A percentile compares a stretch with the other conserved stretches of the same genome.
Evolutionary conservation across 2,113 vertebrate species (phyloP).

Genomic region (Numida meleagris): DNA sequence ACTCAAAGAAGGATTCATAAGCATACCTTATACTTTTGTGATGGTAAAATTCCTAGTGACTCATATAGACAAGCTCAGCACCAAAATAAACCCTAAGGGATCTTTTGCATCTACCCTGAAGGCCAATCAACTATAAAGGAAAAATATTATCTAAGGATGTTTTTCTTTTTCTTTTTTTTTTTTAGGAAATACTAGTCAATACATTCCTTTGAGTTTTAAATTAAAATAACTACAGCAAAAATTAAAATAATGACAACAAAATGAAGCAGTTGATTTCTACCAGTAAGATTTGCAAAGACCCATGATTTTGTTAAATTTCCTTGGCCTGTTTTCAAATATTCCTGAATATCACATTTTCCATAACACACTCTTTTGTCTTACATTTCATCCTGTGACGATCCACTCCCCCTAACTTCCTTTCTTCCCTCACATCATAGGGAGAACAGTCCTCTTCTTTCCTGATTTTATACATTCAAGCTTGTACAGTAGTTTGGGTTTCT

Average conservation of each 20-base stretch:
- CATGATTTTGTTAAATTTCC: background rate
- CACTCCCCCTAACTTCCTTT: background rate
- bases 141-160: background rate
- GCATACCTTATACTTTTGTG: background rate
- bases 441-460: background rate
- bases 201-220: background rate
- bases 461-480: background rate
- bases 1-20: background rate
- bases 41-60: background rate
- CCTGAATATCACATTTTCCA: background rate
- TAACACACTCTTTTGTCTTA: background rate
- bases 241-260: background rate
- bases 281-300: background rate
- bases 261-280: background rate
- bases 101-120: background rate
- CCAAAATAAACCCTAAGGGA: background rate
- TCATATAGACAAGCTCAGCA: background rate
- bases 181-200: background rate
- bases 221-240: background rate
- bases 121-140: background rate
- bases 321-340: background rate
- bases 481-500: background rate
- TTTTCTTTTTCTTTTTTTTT: background rate
- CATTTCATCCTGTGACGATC: background rate
- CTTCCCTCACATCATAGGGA: background rate